A percentile compares a stretch with the other conserved stretches of the same genome.
Conservation (phyloP, 2,797 vertebrate species). For the Pseudopleuronectes americanus region DNA sequence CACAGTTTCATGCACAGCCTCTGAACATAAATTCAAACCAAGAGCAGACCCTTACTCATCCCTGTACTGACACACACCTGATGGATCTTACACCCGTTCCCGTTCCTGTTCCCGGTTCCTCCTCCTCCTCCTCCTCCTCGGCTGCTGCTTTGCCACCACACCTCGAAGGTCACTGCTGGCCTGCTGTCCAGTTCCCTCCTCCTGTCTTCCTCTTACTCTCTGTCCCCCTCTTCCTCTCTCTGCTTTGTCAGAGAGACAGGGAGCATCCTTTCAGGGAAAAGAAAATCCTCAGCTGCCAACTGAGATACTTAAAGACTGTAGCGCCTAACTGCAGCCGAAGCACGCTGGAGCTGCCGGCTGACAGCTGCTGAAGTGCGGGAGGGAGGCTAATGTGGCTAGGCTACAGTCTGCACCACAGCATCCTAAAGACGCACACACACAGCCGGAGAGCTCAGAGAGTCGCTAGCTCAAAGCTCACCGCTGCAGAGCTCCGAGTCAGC, state of each 20-base stretch:
- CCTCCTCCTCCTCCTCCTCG: background rate
- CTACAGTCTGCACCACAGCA: conserved; percentile 64
- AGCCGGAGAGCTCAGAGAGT: conserved; percentile 54
- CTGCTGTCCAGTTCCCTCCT: conserved; percentile 49
- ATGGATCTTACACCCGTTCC: conserved; percentile 58
- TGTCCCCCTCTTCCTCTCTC: conserved; percentile 45
- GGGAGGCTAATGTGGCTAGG: conserved; percentile 64
- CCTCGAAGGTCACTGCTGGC: conserved; percentile 73
- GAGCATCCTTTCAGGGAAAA: conserved; percentile 64
- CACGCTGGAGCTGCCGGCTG: conserved; percentile 55
- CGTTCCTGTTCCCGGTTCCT: conserved; percentile 50
- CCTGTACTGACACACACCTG: conserved; percentile 76
- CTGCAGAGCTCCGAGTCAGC: conserved; percentile 76
- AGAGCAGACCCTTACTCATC: conserved; percentile 43
- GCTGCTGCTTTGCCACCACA: conserved; percentile 55
- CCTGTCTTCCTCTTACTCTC: conserved; percentile 36
- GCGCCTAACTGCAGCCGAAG: conserved; percentile 48
- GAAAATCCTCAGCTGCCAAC: conserved; percentile 68
- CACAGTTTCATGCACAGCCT: conserved; percentile 20
- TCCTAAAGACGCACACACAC: conserved; percentile 47
- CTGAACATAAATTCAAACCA: conserved; percentile 23
- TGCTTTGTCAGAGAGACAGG: conserved; percentile 43
- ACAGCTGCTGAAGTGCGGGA: conserved; percentile 53
- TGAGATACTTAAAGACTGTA: conserved; percentile 52
- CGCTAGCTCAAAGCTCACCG: conserved; percentile 73